A percentile compares a stretch with the other conserved stretches of the same genome.
Conservation (phyloP, 2,888 invertebrate genomes). For the Aphrophora alni region DNA sequence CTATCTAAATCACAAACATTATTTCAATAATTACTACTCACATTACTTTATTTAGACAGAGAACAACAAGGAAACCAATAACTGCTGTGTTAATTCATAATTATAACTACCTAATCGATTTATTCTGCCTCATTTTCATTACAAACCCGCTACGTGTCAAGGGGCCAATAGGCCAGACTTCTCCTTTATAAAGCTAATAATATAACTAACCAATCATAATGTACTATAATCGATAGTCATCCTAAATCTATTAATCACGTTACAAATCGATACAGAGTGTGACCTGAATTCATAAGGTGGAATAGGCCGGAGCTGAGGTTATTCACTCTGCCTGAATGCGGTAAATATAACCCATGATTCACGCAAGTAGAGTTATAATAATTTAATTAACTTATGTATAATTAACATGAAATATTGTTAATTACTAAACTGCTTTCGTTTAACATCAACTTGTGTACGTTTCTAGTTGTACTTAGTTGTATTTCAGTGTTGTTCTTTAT, state of each 20-base stretch:
- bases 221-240: slow-evolving; percentile 22
- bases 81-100: too few species aligned
- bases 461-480: too few species aligned
- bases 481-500: too few species aligned
- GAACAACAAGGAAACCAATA: too few species aligned
- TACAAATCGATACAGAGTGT: neutral
- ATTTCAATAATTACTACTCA: too few species aligned
- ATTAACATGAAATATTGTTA: neutral
- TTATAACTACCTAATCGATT: too few species aligned
- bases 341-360: neutral
- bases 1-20: too few species aligned
- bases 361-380: neutral
- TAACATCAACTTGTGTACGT: too few species aligned
- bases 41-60: too few species aligned
- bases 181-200: neutral
- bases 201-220: slow-evolving; percentile 28
- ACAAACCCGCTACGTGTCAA: neutral
- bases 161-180: neutral
- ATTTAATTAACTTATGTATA: neutral
- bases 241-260: slow-evolving; percentile 33
- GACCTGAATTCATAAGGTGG: neutral
- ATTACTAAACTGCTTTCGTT: too few species aligned
- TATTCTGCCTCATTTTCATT: too few species aligned
- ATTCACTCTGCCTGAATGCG: neutral
- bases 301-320: neutral